phyloP scores from a whole-genome alignment of 2,113 vertebrate species.

The Suricata suricatta region DNA sequence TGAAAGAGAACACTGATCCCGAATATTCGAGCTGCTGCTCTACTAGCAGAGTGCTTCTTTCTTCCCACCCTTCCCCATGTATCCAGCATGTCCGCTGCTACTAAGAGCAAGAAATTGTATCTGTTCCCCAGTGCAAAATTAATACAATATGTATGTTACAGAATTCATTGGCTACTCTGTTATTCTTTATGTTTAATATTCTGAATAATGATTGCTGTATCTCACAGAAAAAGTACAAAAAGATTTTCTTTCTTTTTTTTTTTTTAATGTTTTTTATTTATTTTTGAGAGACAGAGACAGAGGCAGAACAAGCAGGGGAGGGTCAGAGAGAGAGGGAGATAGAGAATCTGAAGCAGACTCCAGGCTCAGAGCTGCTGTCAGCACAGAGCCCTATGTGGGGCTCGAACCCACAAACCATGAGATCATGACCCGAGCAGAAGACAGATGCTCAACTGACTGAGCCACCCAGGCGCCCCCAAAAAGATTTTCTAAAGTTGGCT shows the following conservation, averaged over 20 bases:
- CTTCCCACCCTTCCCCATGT: neutral
- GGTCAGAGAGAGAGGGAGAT: too few relatives aligned
- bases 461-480: too few relatives aligned
- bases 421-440: too few relatives aligned
- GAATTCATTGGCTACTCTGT: neutral
- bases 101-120: neutral
- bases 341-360: too few relatives aligned
- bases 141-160: neutral
- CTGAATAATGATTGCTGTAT: neutral
- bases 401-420: too few relatives aligned
- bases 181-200: neutral
- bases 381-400: too few relatives aligned
- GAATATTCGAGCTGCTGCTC: neutral
- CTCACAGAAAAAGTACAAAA: neutral
- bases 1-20: neutral
- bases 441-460: too few relatives aligned
- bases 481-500: constrained; percentile 44
- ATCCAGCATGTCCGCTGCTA: neutral
- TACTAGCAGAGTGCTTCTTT: neutral
- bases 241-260: too few relatives aligned
- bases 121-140: neutral
- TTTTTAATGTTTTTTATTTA: too few relatives aligned
- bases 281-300: too few relatives aligned
- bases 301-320: too few relatives aligned
- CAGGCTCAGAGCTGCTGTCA: too few relatives aligned